Conservation (phyloP, 1,140 invertebrate genomes). For the Leguminivora glycinivorella region DNA sequence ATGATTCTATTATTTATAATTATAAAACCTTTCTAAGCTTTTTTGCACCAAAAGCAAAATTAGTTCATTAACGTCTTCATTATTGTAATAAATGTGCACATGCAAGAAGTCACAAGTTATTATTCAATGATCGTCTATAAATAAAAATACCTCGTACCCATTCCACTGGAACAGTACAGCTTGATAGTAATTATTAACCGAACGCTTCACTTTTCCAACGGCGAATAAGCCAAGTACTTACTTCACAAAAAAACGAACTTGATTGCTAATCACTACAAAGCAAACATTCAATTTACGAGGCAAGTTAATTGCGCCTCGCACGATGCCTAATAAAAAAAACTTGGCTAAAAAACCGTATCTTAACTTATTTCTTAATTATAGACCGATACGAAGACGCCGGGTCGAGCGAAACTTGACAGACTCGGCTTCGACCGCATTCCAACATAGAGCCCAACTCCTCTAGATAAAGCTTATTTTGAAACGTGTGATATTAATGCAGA, state of each 20-base stretch:
- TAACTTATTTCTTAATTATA: slow-evolving; percentile 79
- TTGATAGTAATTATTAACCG: slow-evolving; percentile 8
- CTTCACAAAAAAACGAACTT: slow-evolving; percentile 63
- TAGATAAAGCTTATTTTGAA: background rate
- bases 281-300: slow-evolving; percentile 78
- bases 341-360: slow-evolving; percentile 73
- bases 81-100: background rate
- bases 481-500: background rate
- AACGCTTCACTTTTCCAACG: slow-evolving; percentile 52
- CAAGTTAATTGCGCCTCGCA: slow-evolving; percentile 73
- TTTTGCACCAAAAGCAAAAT: too few species aligned
- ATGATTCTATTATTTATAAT: too few species aligned
- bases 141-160: slow-evolving; percentile 3
- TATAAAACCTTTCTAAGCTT: too few species aligned
- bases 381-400: slow-evolving; percentile 72
- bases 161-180: background rate
- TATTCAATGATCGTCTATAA: background rate
- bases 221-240: slow-evolving; percentile 53
- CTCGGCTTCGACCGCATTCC: slow-evolving; percentile 21
- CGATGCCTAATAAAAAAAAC: slow-evolving; percentile 74
- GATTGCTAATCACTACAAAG: slow-evolving; percentile 78
- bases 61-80: background rate
- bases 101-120: background rate
- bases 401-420: slow-evolving; percentile 53
- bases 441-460: background rate